Conservation (phyloP, 2,113 vertebrate species). For the Malurus alboscapulatus region DNA sequence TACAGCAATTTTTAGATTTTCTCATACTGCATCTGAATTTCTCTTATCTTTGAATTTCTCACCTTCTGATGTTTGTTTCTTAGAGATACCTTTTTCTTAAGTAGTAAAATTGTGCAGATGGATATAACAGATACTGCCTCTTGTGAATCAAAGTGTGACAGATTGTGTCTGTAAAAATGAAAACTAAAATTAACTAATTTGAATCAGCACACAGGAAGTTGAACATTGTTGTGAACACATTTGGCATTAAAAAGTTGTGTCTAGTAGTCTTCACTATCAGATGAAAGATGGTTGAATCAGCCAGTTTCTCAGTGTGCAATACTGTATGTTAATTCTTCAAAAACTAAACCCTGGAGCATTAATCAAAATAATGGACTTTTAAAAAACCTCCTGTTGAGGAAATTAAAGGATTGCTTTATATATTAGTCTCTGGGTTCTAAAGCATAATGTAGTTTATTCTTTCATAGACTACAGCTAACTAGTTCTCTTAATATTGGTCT, state of each 20-base stretch:
- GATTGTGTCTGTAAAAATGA: slow-evolving; percentile 60
- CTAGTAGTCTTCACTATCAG: slow-evolving; percentile 29
- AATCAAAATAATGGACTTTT: neutral
- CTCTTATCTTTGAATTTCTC: slow-evolving; percentile 22
- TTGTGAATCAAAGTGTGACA: slow-evolving; percentile 49
- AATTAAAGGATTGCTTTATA: neutral
- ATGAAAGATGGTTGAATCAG: slow-evolving; percentile 25
- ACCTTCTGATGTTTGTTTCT: slow-evolving; percentile 51
- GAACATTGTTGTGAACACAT: slow-evolving; percentile 33
- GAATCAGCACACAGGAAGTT: slow-evolving; percentile 36
- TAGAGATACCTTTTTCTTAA: slow-evolving; percentile 46
- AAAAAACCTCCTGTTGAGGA: slow-evolving; percentile 19
- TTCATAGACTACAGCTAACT: neutral
- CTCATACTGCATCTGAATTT: neutral
- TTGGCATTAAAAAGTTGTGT: slow-evolving; percentile 45
- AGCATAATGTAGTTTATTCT: neutral
- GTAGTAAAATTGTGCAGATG: slow-evolving; percentile 32
- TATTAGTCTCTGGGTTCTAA: slow-evolving; percentile 27
- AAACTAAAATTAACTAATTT: slow-evolving; percentile 51
- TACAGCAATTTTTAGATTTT: neutral
- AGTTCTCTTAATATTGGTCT: neutral
- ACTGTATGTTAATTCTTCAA: neutral
- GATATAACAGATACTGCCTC: slow-evolving; percentile 39
- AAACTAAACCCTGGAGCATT: neutral
- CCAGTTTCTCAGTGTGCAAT: neutral